phyloP scores from a whole-genome alignment of 1,140 invertebrate genomes.

The Myzus persicae region DNA sequence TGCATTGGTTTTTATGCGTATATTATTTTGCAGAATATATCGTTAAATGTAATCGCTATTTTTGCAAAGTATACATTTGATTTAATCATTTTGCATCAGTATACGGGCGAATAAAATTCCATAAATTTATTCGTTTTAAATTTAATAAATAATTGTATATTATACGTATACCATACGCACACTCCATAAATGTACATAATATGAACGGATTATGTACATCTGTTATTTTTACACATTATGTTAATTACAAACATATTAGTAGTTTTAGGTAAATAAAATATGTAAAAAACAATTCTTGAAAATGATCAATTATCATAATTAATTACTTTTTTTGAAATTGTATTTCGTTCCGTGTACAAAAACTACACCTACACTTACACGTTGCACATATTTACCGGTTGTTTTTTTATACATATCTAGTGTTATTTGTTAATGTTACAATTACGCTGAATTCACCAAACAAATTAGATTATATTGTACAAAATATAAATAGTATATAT shows the following conservation, averaged over 20 bases:
- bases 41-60: background rate
- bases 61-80: background rate
- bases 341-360: background rate
- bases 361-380: background rate
- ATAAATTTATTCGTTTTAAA: background rate
- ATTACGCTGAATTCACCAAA: background rate
- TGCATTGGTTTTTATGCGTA: slow-evolving; percentile 1
- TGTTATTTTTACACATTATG: background rate
- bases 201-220: background rate
- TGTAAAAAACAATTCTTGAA: background rate
- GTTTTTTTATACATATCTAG: background rate
- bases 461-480: background rate
- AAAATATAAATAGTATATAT: background rate
- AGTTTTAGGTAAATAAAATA: too few species aligned
- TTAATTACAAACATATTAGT: background rate
- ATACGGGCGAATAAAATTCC: too few species aligned
- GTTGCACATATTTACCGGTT: background rate
- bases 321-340: background rate
- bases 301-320: background rate
- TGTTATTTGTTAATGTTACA: background rate
- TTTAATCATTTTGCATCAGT: background rate
- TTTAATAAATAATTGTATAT: background rate
- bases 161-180: too few species aligned
- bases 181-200: too few species aligned
- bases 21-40: slow-evolving; percentile 10